Base-by-base conservation (phyloP, 2,888 invertebrate species). In the Folsomia manolachei region DNA sequence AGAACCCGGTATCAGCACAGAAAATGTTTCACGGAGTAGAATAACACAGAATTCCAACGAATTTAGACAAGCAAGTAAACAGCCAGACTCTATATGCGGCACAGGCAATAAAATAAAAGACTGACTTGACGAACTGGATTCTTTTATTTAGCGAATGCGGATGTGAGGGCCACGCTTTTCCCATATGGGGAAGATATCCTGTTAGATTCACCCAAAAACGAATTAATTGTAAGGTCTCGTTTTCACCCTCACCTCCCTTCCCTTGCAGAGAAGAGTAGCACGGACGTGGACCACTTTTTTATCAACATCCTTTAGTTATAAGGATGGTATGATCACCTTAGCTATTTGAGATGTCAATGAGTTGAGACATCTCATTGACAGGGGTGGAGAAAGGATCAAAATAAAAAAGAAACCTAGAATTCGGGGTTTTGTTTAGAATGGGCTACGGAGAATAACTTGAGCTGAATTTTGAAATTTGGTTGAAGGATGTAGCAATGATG, bases 41-140 rank as follows among this genome's bases (percentile, higher is more conserved):
- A 56, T 56, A 67, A 24, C 56, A 67, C 56, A 19, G 27, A 67
- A 18, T 56, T 56, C 56, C 56, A 56, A 56, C 7, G 21, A 56
- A n/a, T n/a, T n/a, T n/a, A n/a, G n/a, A n/a, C n/a, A n/a, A n/a
- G n/a, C n/a, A n/a, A n/a, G n/a, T n/a, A n/a, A n/a, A n/a, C n/a
- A n/a, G n/a, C n/a, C n/a, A 56, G 56, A 56, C 21, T 7, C 56
- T 56, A 19, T 21, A 7, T 56, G 56, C 56, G 4, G 21, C 56
- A 19, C 53, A 56, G n/a, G n/a, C n/a, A n/a, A n/a, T n/a, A n/a
- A n/a, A n/a, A n/a, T n/a, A n/a, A n/a, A 67, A 56, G 67, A 67
- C 56, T 67, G 67, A 67, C 60, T 67, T 53, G 56, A 60, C 2
- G 60, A 21, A 67, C 65, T 66, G 52, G 52, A 66, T 66, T 39